Conservation (phyloP, 2,888 invertebrate genomes). For the Brachycybe producta region DNA sequence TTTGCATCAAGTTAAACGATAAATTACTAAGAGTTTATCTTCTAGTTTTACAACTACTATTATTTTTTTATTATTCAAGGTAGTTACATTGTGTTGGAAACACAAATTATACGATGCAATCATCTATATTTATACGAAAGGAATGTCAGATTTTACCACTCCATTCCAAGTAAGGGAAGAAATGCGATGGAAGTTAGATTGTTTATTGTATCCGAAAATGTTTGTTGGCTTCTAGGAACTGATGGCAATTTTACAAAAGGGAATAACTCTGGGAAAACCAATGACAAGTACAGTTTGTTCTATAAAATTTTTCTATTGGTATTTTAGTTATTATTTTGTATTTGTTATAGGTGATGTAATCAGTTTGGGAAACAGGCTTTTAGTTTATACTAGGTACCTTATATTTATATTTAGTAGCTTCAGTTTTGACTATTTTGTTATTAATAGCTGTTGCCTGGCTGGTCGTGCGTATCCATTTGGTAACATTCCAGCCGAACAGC, state of each 20-base stretch:
- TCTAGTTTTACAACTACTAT: background rate
- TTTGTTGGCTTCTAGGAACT: conserved; percentile 26
- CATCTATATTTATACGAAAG: conserved; percentile 62
- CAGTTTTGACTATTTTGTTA: background rate
- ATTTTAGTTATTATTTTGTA: conserved; percentile 17
- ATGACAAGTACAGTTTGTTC: conserved; percentile 6
- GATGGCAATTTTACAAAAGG: conserved; percentile 24
- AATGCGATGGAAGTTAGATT: too few species aligned
- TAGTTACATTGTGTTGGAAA: conserved; percentile 45
- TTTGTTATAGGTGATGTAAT: conserved; percentile 31
- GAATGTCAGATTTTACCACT: conserved; percentile 57
- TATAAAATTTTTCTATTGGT: background rate
- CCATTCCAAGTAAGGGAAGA: conserved; percentile 42
- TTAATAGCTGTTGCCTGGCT: conserved; percentile 55
- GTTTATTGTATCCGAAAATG: background rate
- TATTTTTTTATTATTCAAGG: conserved; percentile 34
- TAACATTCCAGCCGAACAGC: conserved; percentile 48
- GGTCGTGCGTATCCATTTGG: conserved; percentile 69
- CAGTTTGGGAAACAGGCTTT: conserved; percentile 61
- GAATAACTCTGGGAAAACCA: background rate
- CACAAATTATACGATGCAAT: conserved; percentile 54
- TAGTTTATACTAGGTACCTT: conserved; percentile 59
- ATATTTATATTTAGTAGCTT: background rate
- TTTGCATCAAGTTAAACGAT: conserved; percentile 16
- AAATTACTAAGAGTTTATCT: background rate